These are phyloP conservation scores for Pandion haliaetus DNA, from an alignment of 2,113 vertebrate species.

Conservation along the genomic window DNA sequence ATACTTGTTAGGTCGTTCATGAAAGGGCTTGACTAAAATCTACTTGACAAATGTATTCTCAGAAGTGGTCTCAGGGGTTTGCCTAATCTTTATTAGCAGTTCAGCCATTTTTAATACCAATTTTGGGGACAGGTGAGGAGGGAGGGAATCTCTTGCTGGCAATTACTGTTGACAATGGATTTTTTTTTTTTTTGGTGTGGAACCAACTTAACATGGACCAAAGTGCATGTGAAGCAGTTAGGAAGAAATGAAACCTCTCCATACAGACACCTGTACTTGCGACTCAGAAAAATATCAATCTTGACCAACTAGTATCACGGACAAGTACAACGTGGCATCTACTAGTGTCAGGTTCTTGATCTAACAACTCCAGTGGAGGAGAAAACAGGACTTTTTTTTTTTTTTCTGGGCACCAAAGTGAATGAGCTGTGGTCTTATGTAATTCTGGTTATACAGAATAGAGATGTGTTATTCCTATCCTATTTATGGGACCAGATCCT, in stretches of 20 bases:
- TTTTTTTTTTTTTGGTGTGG: background rate
- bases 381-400: background rate
- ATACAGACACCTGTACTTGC: background rate
- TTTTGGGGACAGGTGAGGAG: background rate
- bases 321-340: background rate
- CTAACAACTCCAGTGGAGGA: background rate
- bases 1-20: background rate
- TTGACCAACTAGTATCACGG: background rate
- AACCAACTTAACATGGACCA: background rate
- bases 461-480: background rate
- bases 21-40: background rate
- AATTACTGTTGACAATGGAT: background rate
- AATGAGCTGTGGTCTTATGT: background rate
- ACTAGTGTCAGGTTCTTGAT: background rate
- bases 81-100: background rate
- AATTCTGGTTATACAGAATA: background rate
- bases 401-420: background rate
- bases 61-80: background rate
- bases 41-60: background rate
- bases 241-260: background rate
- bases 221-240: background rate
- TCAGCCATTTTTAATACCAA: background rate
- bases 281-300: background rate
- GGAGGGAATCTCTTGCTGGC: background rate
- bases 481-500: background rate